Base-by-base conservation (phyloP, 2,797 vertebrate species). In the Anas acuta region DNA sequence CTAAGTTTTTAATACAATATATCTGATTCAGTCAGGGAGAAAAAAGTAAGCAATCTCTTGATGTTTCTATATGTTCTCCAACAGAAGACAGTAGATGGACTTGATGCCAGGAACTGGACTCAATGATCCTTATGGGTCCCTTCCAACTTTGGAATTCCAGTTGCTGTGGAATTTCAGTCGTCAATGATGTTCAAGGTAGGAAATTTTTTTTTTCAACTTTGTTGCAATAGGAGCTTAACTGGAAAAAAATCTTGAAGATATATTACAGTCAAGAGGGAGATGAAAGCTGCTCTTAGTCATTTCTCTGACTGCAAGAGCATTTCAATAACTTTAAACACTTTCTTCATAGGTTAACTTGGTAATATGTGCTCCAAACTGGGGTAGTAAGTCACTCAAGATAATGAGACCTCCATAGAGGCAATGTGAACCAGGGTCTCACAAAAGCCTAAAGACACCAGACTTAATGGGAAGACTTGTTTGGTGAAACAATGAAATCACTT, bases 391-490 rank as follows among this genome's bases (percentile, higher is more conserved):
- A 69, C 61, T 54, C 64, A 89, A 93, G 71, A 61, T 83, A 71
- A 91, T 66, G 89, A 89, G 78, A 70, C 81, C 78, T 96, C 75
- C 51, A 17, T 21, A 61, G 74, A 83, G 84, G 62, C 83, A 89
- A 61, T 74, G 58, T 62, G 85, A 96, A 74, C 62, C 45, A 58
- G 60, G 70, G 85, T 89, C 70, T 90, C 79, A 89, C 72, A 71
- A 78, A 92, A 89, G 60, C 61, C 43, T 87, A 78, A 81, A 69
- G 92, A 86, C 85, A 95, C 32, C 86, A 95, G 57, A 89, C 93
- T 96, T 97, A 97, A 97, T 92, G 97, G 95, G 84, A 95, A 96
- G 74, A 95, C 64, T 84, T 94, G 89, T 93, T 10, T 84, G 90
- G 94, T 87, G 90, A 90, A 87, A 90, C 89, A 93, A 79, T 87